Conservation (phyloP, 2,888 invertebrate species). For the Chrysina gloriosa region DNA sequence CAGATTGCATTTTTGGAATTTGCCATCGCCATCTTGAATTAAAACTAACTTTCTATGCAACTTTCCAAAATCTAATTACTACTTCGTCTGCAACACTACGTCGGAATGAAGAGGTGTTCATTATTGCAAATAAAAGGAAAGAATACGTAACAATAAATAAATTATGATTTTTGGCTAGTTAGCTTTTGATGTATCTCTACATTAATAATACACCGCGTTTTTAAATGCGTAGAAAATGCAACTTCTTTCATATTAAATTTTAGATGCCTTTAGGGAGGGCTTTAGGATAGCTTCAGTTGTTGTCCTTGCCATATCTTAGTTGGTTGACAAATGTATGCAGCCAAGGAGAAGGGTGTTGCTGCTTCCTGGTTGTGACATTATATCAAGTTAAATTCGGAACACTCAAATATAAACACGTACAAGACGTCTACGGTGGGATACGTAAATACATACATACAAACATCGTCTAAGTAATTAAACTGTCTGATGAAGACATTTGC, state of each 20-base stretch:
- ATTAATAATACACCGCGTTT: too few relatives aligned
- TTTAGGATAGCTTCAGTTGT: slow-evolving; percentile 5
- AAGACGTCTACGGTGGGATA: background rate
- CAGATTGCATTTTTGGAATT: slow-evolving; percentile 26
- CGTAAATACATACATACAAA: background rate
- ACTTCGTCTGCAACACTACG: too few relatives aligned
- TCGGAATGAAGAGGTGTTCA: too few relatives aligned
- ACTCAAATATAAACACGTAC: slow-evolving; percentile 9
- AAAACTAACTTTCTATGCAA: background rate
- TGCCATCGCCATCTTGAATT: slow-evolving; percentile 30
- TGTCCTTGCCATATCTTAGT: slow-evolving; percentile 11
- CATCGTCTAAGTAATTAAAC: slow-evolving; percentile 9
- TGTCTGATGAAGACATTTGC: background rate
- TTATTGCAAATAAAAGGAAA: too few relatives aligned
- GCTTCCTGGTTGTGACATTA: slow-evolving; percentile 22
- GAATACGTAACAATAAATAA: too few relatives aligned
- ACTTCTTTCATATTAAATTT: too few relatives aligned
- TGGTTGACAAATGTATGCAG: slow-evolving; percentile 32
- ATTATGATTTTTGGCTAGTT: too few relatives aligned
- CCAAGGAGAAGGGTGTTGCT: slow-evolving; percentile 22
- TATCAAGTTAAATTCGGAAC: slow-evolving; percentile 27
- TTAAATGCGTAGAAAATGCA: background rate
- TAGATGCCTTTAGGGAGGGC: too few relatives aligned
- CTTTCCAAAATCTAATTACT: background rate
- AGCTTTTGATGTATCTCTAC: too few relatives aligned